Evolutionary conservation across 2,113 vertebrate genomes (phyloP).

Genomic region (Ariopsis seemanni): DNA sequence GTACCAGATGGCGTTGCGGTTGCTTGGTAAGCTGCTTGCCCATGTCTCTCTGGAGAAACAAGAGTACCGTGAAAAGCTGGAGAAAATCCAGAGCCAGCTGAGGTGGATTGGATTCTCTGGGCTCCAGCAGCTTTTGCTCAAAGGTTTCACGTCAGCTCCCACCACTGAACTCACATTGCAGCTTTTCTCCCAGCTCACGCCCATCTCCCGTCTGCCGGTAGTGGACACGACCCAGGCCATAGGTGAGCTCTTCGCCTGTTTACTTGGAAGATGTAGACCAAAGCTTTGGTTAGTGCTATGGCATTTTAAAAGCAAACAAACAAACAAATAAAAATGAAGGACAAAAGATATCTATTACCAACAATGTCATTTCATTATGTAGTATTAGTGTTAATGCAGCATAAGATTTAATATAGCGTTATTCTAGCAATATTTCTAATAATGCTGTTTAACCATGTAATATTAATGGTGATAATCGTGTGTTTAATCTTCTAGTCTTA

Average conservation of each 20-base stretch:
- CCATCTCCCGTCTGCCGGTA: conserved; percentile 90
- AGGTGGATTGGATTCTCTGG: conserved; percentile 95
- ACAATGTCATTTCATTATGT: too few relatives aligned
- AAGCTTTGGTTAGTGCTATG: neutral
- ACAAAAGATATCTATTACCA: neutral
- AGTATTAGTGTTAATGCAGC: neutral
- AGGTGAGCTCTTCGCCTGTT: conserved; percentile 69
- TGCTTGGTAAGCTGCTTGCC: conserved; percentile 88
- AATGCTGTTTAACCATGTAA: neutral
- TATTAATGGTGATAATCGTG: neutral
- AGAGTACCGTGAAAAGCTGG: conserved; percentile 92
- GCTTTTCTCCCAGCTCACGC: conserved; percentile 92
- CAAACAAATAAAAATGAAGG: neutral
- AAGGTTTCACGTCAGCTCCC: conserved; percentile 93
- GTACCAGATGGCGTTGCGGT: conserved; percentile 91
- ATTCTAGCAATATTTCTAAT: too few relatives aligned
- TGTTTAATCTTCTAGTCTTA: neutral
- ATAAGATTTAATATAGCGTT: too few relatives aligned
- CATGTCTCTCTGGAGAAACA: conserved; percentile 92
- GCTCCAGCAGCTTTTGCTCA: conserved; percentile 91
- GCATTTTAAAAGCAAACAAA: neutral
- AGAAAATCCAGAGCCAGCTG: conserved; percentile 94
- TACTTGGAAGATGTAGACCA: neutral
- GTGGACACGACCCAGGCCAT: conserved; percentile 94
- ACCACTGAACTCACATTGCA: conserved; percentile 93